Conservation (phyloP, 2,113 vertebrate species). For the Eubucco bourcierii region DNA sequence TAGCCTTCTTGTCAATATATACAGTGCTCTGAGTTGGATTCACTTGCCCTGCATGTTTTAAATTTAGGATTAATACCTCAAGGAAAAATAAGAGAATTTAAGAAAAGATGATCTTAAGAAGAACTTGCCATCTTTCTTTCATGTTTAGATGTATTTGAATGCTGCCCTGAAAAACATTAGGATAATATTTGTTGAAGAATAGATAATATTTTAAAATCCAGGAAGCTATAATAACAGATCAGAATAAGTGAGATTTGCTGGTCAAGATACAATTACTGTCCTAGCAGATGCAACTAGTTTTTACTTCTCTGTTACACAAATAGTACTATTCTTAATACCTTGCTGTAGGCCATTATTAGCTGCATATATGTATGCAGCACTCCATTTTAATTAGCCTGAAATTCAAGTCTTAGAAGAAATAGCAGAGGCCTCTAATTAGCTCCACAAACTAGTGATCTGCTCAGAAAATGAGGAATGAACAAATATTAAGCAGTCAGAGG, state of each 20-base stretch:
- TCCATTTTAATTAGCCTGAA: constrained; percentile 74
- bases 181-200: neutral
- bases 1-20: neutral
- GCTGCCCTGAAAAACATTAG: neutral
- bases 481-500: constrained; percentile 59
- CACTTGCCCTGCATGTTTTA: neutral
- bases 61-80: neutral
- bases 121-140: neutral
- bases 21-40: neutral
- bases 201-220: neutral
- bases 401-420: constrained; percentile 58
- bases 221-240: neutral
- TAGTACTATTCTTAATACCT: neutral
- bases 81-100: neutral
- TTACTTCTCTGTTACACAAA: neutral
- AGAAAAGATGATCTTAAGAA: neutral
- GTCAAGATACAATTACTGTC: neutral
- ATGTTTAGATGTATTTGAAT: neutral
- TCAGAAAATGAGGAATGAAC: constrained; percentile 65
- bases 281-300: neutral
- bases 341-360: constrained; percentile 27
- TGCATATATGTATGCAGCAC: neutral
- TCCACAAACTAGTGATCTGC: constrained; percentile 65
- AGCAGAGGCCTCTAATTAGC: constrained; percentile 68
- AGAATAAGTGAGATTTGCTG: neutral